These are phyloP conservation scores for Vulpes ferrilata DNA, from an alignment of 2,113 vertebrate species.

Conservation along the genomic window DNA sequence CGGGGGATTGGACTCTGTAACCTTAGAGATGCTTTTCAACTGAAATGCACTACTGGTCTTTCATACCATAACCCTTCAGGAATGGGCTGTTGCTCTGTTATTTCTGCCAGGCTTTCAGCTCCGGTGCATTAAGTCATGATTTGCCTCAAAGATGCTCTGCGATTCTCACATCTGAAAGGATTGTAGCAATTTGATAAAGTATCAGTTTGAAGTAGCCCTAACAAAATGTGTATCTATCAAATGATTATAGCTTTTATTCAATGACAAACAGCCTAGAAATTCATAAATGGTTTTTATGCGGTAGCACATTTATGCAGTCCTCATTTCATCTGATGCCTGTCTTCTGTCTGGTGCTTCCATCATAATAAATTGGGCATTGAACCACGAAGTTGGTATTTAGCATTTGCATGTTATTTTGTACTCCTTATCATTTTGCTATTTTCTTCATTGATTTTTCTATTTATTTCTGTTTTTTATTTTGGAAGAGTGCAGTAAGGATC, in stretches of 20 bases:
- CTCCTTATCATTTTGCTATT: slow-evolving; percentile 63
- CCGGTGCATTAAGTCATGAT: background rate
- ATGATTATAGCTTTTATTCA: slow-evolving; percentile 62
- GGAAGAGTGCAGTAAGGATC: slow-evolving; percentile 66
- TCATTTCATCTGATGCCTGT: slow-evolving; percentile 68
- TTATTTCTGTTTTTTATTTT: slow-evolving; percentile 62
- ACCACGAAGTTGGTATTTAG: slow-evolving; percentile 74
- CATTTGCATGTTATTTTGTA: slow-evolving; percentile 27
- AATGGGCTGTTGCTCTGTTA: background rate
- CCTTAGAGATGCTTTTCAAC: background rate
- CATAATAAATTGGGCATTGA: slow-evolving; percentile 61
- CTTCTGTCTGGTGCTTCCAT: slow-evolving; percentile 56
- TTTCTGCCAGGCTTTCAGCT: slow-evolving; percentile 36
- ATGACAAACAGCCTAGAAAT: slow-evolving; percentile 50
- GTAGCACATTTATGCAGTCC: background rate
- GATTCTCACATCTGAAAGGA: slow-evolving; percentile 53
- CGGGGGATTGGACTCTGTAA: background rate
- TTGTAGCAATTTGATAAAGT: slow-evolving; percentile 62
- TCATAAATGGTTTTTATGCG: slow-evolving; percentile 41
- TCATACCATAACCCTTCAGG: background rate
- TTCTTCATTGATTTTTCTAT: slow-evolving; percentile 68
- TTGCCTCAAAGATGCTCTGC: background rate
- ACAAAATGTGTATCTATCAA: slow-evolving; percentile 68
- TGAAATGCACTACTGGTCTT: background rate
- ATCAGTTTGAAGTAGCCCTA: slow-evolving; percentile 67